Evolutionary conservation across 2,888 invertebrate species (phyloP).

Genomic region (Campaea margaritaria): DNA sequence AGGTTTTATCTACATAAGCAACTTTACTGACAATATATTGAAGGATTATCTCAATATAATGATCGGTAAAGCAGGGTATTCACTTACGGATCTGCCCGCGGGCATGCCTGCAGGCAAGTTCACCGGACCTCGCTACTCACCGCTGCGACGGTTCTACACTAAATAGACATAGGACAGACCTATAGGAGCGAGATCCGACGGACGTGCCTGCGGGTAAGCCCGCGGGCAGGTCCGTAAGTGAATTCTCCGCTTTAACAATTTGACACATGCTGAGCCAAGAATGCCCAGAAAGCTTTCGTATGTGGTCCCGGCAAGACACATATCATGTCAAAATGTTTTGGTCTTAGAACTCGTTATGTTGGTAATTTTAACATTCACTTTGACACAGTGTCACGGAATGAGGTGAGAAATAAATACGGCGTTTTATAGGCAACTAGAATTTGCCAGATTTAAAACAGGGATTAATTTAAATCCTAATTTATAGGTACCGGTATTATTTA

Average conservation of each 20-base stretch:
- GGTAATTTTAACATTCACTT: constrained; percentile 18
- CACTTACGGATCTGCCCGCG: too few species aligned
- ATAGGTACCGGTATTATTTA: constrained; percentile 38
- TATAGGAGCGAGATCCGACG: too few species aligned
- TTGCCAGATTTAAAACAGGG: constrained; percentile 41
- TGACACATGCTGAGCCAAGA: too few species aligned
- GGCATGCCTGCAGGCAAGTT: too few species aligned
- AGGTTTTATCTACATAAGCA: constrained; percentile 30
- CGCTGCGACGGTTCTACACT: too few species aligned
- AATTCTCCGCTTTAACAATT: too few species aligned
- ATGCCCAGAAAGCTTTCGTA: constrained; percentile 15
- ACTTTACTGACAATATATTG: constrained; percentile 45
- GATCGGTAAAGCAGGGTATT: neutral
- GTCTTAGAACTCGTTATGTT: constrained; percentile 10
- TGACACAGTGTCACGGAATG: constrained; percentile 31
- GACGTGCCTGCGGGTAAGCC: too few species aligned
- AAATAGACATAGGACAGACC: too few species aligned
- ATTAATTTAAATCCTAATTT: constrained; percentile 45
- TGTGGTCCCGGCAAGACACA: constrained; percentile 26
- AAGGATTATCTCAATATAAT: constrained; percentile 41
- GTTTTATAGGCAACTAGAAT: constrained; percentile 42
- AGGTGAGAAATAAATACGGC: constrained; percentile 43
- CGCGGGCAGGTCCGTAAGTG: too few species aligned
- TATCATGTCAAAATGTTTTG: constrained; percentile 14
- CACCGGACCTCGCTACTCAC: too few species aligned